phyloP scores from a whole-genome alignment of 2,888 invertebrate species.

The Ariolimax columbianus region DNA sequence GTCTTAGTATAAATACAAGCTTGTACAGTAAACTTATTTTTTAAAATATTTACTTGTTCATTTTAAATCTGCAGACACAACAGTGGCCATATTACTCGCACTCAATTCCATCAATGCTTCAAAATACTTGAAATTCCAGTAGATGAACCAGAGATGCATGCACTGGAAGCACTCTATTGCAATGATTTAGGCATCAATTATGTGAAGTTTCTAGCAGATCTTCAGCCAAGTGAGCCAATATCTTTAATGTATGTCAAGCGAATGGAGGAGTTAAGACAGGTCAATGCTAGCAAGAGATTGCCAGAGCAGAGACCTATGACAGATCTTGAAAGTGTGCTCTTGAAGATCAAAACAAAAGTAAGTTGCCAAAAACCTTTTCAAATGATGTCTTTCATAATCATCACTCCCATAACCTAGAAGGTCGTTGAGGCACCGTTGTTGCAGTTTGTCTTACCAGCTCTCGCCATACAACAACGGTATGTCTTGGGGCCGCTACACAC shows the following conservation, averaged over 20 bases:
- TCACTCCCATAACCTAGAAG: too few relatives aligned
- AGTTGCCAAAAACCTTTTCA: slow-evolving; percentile 19
- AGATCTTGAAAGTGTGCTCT: slow-evolving; percentile 75
- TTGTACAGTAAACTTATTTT: too few relatives aligned
- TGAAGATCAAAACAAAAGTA: slow-evolving; percentile 78
- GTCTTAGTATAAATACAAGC: too few relatives aligned
- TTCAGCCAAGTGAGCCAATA: slow-evolving; percentile 70
- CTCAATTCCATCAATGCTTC: slow-evolving; percentile 77
- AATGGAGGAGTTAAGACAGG: slow-evolving; percentile 69
- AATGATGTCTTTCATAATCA: too few relatives aligned
- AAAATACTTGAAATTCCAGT: slow-evolving; percentile 75
- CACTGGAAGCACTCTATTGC: slow-evolving; percentile 76
- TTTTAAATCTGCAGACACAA: slow-evolving; percentile 71
- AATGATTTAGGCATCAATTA: slow-evolving; percentile 78
- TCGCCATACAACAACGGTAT: too few relatives aligned
- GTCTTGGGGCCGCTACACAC: too few relatives aligned
- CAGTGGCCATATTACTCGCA: slow-evolving; percentile 76
- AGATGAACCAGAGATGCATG: slow-evolving; percentile 73
- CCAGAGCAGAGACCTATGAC: slow-evolving; percentile 67
- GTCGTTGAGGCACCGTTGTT: too few relatives aligned
- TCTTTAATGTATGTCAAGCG: slow-evolving; percentile 73
- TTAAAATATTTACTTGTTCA: neutral
- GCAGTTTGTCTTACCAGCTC: too few relatives aligned
- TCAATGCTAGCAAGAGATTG: slow-evolving; percentile 68
- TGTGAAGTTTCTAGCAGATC: slow-evolving; percentile 73